Evolutionary conservation across 2,113 vertebrate genomes (phyloP).

Genomic region (Anthoscopus minutus): DNA sequence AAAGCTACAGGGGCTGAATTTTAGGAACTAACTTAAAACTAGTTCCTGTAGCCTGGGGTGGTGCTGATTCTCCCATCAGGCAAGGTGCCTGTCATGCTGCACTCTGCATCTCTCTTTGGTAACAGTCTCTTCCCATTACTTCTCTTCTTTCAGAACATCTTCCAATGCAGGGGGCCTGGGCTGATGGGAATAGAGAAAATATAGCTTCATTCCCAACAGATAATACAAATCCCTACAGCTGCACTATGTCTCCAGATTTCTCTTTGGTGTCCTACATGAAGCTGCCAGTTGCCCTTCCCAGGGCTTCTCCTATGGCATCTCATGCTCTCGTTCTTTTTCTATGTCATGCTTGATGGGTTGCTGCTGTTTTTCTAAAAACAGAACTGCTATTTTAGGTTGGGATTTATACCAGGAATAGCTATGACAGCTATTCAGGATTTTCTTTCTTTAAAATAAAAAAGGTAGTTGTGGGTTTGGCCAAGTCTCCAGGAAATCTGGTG

Average conservation of each 20-base stretch:
- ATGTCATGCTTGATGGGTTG: background rate
- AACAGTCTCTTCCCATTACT: background rate
- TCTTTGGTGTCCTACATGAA: background rate
- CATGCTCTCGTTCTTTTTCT: background rate
- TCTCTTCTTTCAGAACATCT: background rate
- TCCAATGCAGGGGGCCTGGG: background rate
- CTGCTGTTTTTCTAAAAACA: background rate
- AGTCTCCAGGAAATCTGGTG: background rate
- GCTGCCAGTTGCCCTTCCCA: background rate
- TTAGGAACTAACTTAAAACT: background rate
- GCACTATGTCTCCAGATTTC: background rate
- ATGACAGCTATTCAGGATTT: background rate
- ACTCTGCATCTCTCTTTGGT: background rate
- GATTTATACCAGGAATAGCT: background rate
- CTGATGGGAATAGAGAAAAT: background rate
- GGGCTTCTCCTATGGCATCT: background rate
- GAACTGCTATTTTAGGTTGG: background rate
- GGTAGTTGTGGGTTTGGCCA: background rate
- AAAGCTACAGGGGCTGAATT: background rate
- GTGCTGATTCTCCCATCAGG: background rate
- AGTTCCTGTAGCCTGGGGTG: background rate
- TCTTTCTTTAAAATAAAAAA: background rate
- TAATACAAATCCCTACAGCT: background rate
- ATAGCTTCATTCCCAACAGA: background rate
- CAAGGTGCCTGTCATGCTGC: rapidly evolving